These are phyloP conservation scores for Emesis furor DNA, from an alignment of 2,888 invertebrate genomes.

Conservation along the genomic window DNA sequence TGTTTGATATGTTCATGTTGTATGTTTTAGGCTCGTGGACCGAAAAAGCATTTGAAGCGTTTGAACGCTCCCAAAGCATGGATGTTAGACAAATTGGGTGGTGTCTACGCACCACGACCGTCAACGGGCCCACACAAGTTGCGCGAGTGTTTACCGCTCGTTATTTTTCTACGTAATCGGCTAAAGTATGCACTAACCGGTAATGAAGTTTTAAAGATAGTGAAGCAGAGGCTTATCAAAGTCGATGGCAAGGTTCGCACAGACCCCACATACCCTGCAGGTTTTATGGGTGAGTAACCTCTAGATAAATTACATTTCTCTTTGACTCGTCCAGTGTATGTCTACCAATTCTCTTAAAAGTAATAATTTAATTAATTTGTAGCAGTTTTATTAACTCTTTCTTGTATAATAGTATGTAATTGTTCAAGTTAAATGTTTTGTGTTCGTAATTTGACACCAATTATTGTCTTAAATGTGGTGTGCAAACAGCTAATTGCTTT, in stretches of 20 bases:
- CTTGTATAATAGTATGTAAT: too few species aligned
- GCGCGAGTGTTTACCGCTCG: slow-evolving; percentile 98
- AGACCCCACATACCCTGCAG: slow-evolving; percentile 99
- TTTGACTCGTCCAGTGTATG: background rate
- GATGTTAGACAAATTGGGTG: slow-evolving; percentile 99
- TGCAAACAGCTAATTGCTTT: too few species aligned
- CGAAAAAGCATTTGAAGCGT: slow-evolving; percentile 99
- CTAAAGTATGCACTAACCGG: slow-evolving; percentile 99
- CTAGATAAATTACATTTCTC: slow-evolving; percentile 13
- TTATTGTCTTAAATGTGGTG: too few species aligned
- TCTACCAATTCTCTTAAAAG: too few species aligned
- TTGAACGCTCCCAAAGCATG: slow-evolving; percentile 99
- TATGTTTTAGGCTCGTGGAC: slow-evolving; percentile 97
- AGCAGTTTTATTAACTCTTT: too few species aligned
- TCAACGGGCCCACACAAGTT: slow-evolving; percentile 99
- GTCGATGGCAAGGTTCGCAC: slow-evolving; percentile 99
- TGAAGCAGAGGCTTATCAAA: slow-evolving; percentile 99
- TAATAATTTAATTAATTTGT: too few species aligned
- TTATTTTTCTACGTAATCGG: slow-evolving; percentile 99
- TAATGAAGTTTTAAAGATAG: slow-evolving; percentile 99
- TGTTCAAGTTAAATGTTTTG: too few species aligned
- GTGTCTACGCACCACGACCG: slow-evolving; percentile 99
- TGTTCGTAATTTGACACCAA: too few species aligned
- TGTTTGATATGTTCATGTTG: slow-evolving; percentile 29
- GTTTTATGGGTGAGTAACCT: slow-evolving; percentile 98